These are phyloP conservation scores for Tenualosa ilisha DNA, from an alignment of 2,797 vertebrate species.

Conservation along the genomic window DNA sequence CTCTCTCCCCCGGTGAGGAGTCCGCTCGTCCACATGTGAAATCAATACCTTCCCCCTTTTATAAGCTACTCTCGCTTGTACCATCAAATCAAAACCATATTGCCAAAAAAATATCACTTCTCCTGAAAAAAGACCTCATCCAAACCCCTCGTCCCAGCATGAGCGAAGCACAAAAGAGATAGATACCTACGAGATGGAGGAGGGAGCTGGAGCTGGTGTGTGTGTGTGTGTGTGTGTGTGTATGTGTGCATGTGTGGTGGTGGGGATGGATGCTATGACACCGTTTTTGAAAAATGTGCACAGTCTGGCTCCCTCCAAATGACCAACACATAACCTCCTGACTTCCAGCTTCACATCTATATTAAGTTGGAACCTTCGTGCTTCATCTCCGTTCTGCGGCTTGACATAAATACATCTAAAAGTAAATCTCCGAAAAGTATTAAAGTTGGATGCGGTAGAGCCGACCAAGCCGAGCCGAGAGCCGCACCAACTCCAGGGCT, in stretches of 20 bases:
- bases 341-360: conserved; percentile 49
- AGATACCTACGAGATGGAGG: conserved; percentile 25
- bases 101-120: conserved; percentile 66
- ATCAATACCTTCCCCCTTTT: conserved; percentile 73
- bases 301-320: conserved; percentile 39
- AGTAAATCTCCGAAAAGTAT: conserved; percentile 58
- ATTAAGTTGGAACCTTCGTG: conserved; percentile 55
- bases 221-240: background rate
- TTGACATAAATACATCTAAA: conserved; percentile 56
- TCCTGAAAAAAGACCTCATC: conserved; percentile 46
- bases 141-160: conserved; percentile 53
- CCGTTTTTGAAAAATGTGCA: conserved; percentile 52
- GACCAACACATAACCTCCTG: conserved; percentile 46
- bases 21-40: conserved; percentile 71
- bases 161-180: conserved; percentile 25
- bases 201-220: conserved; percentile 44
- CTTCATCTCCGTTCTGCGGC: conserved; percentile 67
- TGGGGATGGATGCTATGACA: conserved; percentile 51
- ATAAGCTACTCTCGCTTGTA: conserved; percentile 70
- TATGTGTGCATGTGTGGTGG: conserved; percentile 21
- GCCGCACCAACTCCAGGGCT: conserved; percentile 55
- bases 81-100: conserved; percentile 71
- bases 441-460: conserved; percentile 59
- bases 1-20: conserved; percentile 42
- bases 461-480: too few relatives aligned